Percentiles rank a stretch among this genome's conserved stretches.
Conservation (phyloP, 2,888 invertebrate species). For the Stictocephala bisonia region DNA sequence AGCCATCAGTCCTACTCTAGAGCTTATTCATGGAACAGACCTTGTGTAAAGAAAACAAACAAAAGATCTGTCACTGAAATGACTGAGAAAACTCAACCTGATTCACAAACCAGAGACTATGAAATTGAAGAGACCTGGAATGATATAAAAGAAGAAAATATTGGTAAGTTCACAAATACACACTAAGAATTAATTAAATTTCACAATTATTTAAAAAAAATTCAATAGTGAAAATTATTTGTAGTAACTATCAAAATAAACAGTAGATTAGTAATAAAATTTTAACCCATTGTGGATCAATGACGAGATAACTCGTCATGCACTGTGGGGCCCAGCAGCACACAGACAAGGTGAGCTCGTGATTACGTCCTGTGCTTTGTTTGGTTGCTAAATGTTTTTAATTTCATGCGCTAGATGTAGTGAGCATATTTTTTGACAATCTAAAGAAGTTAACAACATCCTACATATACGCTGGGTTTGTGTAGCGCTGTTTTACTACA, state of each 20-base stretch:
- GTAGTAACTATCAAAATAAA: neutral
- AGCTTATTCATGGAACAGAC: constrained; percentile 29
- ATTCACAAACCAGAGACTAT: constrained; percentile 28
- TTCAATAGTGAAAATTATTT: neutral
- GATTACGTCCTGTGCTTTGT: too few relatives aligned
- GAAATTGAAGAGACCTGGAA: constrained; percentile 34
- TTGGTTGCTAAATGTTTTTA: too few relatives aligned
- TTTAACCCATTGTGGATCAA: too few relatives aligned
- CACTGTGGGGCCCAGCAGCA: too few relatives aligned
- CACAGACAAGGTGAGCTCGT: too few relatives aligned
- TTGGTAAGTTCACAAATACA: neutral
- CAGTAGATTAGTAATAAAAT: too few relatives aligned
- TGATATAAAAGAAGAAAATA: constrained; percentile 28
- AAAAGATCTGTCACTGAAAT: neutral
- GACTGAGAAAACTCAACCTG: constrained; percentile 14
- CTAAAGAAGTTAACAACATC: too few relatives aligned
- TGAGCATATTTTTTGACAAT: too few relatives aligned
- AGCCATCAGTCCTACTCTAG: constrained; percentile 29
- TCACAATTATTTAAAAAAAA: neutral
- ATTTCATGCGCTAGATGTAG: too few relatives aligned
- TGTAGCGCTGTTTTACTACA: too few relatives aligned
- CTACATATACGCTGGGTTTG: too few relatives aligned
- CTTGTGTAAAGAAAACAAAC: constrained; percentile 1
- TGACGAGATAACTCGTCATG: too few relatives aligned
- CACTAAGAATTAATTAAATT: neutral